Percentiles rank a stretch among this genome's conserved stretches.
Evolutionary conservation across 2,888 invertebrate genomes (phyloP).

Genomic region (Tridacna gigas): DNA sequence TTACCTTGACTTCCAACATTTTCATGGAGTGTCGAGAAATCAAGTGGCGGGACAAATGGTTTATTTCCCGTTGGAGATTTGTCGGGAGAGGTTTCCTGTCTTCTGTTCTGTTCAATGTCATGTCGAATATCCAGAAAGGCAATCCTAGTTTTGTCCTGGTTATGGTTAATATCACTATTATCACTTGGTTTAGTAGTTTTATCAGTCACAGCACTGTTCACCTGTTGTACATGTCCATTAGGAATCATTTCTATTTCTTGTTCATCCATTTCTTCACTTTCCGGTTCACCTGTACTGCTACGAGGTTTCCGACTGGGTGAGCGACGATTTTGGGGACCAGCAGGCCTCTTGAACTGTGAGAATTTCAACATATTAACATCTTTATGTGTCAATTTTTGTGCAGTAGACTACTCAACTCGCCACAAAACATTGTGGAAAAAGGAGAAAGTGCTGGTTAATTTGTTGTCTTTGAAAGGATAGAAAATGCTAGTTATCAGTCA

Average conservation of each 20-base stretch:
- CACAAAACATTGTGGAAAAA: no score
- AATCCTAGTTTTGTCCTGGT: constrained; percentile 71
- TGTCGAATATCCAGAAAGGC: constrained; percentile 79
- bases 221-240: constrained; percentile 42
- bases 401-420: no score
- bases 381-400: no score
- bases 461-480: no score
- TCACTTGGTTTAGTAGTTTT: background rate
- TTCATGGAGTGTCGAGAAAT: constrained; percentile 87
- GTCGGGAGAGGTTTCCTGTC: constrained; percentile 70
- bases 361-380: no score
- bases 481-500: no score
- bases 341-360: constrained; percentile 76
- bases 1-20: constrained; percentile 87
- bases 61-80: constrained; percentile 86
- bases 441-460: no score
- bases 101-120: constrained; percentile 2
- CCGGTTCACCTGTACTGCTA: constrained; percentile 54
- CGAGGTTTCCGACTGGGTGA: constrained; percentile 74
- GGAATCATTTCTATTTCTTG: constrained; percentile 45
- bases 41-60: constrained; percentile 86
- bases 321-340: constrained; percentile 79
- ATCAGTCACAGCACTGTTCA: constrained; percentile 26
- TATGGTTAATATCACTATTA: constrained; percentile 54
- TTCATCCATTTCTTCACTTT: constrained; percentile 56